phyloP scores from a whole-genome alignment of 2,888 invertebrate genomes.

The Diabrotica balteata region DNA sequence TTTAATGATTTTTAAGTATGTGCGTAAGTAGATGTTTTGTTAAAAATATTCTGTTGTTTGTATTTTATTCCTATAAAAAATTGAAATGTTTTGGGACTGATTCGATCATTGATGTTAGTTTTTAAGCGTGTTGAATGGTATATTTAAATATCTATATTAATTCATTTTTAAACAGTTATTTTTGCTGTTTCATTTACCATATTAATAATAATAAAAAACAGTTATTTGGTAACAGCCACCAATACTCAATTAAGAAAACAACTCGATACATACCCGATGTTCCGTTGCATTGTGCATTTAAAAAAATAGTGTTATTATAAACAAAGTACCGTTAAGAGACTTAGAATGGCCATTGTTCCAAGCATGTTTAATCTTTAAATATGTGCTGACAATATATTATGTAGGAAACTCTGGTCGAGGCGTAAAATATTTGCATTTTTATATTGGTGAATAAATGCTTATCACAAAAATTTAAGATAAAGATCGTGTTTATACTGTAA shows the following conservation, averaged over 20 bases:
- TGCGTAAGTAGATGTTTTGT: no score
- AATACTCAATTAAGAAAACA: background rate
- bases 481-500: no score
- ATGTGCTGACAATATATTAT: constrained; percentile 31
- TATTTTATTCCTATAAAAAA: background rate
- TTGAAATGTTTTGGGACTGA: background rate
- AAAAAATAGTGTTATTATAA: constrained; percentile 32
- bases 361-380: constrained; percentile 33
- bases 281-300: constrained; percentile 31
- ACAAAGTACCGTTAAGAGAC: constrained; percentile 36
- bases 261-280: background rate
- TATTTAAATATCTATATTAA: background rate
- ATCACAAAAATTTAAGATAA: no score
- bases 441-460: no score
- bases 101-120: background rate
- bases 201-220: background rate
- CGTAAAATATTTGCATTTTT: constrained; percentile 21
- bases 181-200: background rate
- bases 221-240: background rate
- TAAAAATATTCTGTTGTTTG: no score
- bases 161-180: background rate
- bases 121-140: background rate
- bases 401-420: constrained; percentile 25
- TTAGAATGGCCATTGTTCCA: constrained; percentile 40
- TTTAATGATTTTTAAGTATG: no score